These are phyloP conservation scores for Naja naja DNA, from an alignment of 2,113 vertebrate species.

Conservation along the genomic window DNA sequence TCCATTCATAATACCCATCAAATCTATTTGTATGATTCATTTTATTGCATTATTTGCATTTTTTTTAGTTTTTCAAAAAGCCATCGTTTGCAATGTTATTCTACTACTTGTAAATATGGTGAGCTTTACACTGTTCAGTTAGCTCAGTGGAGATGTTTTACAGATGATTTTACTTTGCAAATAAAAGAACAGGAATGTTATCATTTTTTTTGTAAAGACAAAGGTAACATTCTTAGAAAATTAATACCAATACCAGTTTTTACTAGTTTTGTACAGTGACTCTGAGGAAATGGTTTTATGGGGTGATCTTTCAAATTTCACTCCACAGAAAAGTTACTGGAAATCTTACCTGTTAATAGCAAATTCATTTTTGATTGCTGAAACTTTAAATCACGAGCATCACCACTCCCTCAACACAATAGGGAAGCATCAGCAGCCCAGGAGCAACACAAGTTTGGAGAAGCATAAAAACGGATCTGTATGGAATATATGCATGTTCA, in stretches of 20 bases:
- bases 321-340: not conserved
- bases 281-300: not conserved
- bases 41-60: not conserved
- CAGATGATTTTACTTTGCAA: not conserved
- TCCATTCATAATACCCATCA: not conserved
- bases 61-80: not conserved
- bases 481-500: not conserved
- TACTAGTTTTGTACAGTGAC: not conserved
- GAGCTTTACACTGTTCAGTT: not conserved
- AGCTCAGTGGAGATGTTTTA: not conserved
- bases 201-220: not conserved
- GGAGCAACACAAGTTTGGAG: not conserved
- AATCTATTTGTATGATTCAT: not conserved
- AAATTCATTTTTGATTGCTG: not conserved
- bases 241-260: not conserved
- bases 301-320: not conserved
- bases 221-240: not conserved
- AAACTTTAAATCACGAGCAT: not conserved
- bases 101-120: not conserved
- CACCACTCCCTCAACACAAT: not conserved
- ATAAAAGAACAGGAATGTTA: not conserved
- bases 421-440: not conserved
- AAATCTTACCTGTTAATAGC: not conserved
- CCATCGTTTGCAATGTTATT: not conserved
- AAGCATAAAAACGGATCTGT: not conserved